Percentiles rank a stretch among this genome's conserved stretches.
Evolutionary conservation across 35 echinoderm and acorn worm genomes (phyloP).

Genomic region (Ptychodera flava): DNA sequence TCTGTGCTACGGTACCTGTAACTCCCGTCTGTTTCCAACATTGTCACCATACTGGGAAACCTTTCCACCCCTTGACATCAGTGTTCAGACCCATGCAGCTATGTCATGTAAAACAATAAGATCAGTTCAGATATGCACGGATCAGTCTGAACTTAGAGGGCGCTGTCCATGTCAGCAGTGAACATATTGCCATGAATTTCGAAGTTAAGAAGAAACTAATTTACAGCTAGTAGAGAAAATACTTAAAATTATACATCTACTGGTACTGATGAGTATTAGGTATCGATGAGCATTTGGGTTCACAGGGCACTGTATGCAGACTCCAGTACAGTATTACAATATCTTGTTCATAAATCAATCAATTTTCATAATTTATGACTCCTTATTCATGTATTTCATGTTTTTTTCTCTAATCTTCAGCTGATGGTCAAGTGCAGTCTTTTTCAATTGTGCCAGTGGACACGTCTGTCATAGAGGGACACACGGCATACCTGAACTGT

Average conservation of each 20-base stretch:
- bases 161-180: no score
- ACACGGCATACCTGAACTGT: conserved; percentile 54
- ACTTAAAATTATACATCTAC: background rate
- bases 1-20: no score
- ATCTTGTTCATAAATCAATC: background rate
- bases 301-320: background rate
- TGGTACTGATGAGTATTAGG: background rate
- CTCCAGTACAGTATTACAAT: background rate
- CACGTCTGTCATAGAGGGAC: conserved; percentile 66
- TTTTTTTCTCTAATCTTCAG: conserved; percentile 22
- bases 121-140: no score
- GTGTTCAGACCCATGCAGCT: no score
- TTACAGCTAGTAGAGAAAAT: no score
- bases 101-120: no score
- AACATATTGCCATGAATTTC: no score
- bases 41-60: no score
- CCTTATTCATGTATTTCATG: background rate
- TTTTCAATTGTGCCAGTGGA: conserved; percentile 55
- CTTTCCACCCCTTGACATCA: no score
- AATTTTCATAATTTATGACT: background rate
- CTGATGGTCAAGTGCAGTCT: conserved; percentile 33
- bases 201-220: no score
- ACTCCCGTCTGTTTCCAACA: no score
- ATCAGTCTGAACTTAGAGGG: no score
- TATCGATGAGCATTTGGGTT: background rate